Evolutionary conservation across 2,888 invertebrate genomes (phyloP).

Genomic region (Spodoptera exigua): DNA sequence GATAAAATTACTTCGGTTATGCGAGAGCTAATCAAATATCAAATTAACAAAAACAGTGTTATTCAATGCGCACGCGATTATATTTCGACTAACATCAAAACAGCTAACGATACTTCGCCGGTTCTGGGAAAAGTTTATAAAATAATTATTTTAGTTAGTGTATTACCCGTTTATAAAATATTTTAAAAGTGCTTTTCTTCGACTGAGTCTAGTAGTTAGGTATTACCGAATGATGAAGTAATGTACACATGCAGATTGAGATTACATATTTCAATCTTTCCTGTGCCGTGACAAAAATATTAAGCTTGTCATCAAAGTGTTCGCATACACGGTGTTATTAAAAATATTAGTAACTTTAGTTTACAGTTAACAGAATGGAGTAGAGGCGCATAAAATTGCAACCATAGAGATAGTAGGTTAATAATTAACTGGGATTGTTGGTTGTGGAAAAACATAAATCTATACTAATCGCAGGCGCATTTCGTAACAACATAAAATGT

Average conservation of each 20-base stretch:
- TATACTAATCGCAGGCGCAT: conserved; percentile 54
- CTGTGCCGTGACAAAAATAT: no score
- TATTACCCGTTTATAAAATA: no score
- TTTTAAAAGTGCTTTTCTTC: no score
- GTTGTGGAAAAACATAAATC: not conserved
- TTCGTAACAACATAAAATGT: conserved; percentile 24
- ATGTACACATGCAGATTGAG: no score
- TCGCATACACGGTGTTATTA: no score
- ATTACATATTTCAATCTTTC: no score
- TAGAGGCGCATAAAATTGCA: no score
- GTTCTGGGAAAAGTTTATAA: conserved; percentile 9
- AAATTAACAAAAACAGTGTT: conserved; percentile 25
- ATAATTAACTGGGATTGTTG: not conserved
- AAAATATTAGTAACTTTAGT: no score
- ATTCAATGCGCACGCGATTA: conserved; percentile 45
- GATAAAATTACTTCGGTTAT: conserved; percentile 25
- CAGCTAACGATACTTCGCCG: conserved; percentile 13
- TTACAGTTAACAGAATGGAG: no score
- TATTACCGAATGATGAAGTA: no score
- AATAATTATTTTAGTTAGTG: not conserved
- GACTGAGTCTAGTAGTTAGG: no score
- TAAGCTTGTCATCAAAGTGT: no score
- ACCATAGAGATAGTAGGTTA: not conserved
- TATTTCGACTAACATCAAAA: conserved; percentile 8
- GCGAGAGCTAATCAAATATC: conserved; percentile 15